These are phyloP conservation scores for Tribolium castaneum DNA, from an alignment of 1,140 invertebrate species.

Conservation along the genomic window DNA sequence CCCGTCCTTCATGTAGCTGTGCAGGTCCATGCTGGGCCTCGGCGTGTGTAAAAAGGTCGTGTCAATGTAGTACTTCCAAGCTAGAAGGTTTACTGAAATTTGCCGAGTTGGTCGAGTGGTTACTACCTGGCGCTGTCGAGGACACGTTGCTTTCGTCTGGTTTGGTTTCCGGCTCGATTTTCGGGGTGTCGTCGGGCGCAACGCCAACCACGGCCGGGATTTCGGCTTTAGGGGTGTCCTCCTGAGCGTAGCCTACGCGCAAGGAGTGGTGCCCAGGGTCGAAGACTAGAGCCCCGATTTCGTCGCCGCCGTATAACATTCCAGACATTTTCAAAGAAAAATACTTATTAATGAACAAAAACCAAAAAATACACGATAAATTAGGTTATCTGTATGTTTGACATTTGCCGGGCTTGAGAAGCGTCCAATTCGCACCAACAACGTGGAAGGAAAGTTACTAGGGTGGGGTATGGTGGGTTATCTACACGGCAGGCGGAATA, in stretches of 20 bases:
- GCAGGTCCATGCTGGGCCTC: conserved; percentile 85
- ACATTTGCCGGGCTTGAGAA: conserved; percentile 24
- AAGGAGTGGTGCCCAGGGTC: conserved; percentile 94
- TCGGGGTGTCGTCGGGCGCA: conserved; percentile 70
- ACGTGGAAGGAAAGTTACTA: neutral
- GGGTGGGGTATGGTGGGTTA: neutral
- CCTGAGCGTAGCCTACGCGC: conserved; percentile 90
- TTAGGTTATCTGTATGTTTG: conserved; percentile 25
- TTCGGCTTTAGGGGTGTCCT: conserved; percentile 93
- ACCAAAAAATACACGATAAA: conserved; percentile 31
- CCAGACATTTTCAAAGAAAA: conserved; percentile 63
- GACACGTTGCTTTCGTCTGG: conserved; percentile 63
- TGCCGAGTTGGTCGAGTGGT: neutral
- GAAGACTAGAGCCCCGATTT: conserved; percentile 97
- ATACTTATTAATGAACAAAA: conserved; percentile 33
- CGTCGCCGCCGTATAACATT: conserved; percentile 92
- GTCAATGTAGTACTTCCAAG: conserved; percentile 85
- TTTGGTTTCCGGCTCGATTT: conserved; percentile 73
- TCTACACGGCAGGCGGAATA: neutral
- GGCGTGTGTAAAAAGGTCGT: conserved; percentile 91
- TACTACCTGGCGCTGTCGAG: conserved; percentile 66
- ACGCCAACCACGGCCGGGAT: conserved; percentile 88
- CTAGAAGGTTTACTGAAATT: conserved; percentile 41
- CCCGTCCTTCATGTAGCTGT: conserved; percentile 92
- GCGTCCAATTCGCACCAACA: conserved; percentile 7